A percentile compares a stretch with the other conserved stretches of the same genome.
These are phyloP conservation scores for Sphyrna mokarran DNA, from an alignment of 2,113 vertebrate species.

Conservation along the genomic window DNA sequence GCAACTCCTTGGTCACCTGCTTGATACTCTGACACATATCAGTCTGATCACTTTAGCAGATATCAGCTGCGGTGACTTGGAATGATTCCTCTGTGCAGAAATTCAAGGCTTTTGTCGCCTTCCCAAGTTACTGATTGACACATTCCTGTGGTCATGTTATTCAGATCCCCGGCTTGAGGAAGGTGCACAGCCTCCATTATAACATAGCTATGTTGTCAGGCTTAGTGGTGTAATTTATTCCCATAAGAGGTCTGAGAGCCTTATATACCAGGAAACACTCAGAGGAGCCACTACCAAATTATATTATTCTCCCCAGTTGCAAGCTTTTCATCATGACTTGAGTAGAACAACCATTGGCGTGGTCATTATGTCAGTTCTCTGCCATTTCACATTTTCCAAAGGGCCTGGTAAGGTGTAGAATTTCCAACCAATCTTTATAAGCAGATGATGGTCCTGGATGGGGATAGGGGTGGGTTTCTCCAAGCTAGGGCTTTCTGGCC, in stretches of 20 bases:
- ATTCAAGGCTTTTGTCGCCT: background rate
- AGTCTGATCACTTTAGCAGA: background rate
- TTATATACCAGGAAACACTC: background rate
- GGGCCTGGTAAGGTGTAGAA: background rate
- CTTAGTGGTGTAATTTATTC: background rate
- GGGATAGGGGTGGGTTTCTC: background rate
- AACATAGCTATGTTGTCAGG: background rate
- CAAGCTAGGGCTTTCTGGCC: background rate
- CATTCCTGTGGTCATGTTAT: constrained; percentile 7
- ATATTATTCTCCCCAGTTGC: background rate
- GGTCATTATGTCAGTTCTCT: background rate
- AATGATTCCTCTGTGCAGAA: background rate
- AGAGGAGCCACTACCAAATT: background rate
- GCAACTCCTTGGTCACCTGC: background rate
- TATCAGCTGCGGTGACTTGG: background rate
- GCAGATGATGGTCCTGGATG: background rate
- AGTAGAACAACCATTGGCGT: background rate
- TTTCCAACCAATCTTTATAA: background rate
- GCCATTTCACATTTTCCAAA: background rate
- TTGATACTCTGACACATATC: background rate
- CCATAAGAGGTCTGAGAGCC: background rate
- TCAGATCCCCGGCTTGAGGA: background rate
- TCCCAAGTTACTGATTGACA: background rate
- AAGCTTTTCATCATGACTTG: background rate
- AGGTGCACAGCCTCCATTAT: background rate